Percentiles rank a stretch among this genome's conserved stretches.
Conservation (phyloP, 2,797 vertebrate genomes). For the Sebastes melanostomus region DNA sequence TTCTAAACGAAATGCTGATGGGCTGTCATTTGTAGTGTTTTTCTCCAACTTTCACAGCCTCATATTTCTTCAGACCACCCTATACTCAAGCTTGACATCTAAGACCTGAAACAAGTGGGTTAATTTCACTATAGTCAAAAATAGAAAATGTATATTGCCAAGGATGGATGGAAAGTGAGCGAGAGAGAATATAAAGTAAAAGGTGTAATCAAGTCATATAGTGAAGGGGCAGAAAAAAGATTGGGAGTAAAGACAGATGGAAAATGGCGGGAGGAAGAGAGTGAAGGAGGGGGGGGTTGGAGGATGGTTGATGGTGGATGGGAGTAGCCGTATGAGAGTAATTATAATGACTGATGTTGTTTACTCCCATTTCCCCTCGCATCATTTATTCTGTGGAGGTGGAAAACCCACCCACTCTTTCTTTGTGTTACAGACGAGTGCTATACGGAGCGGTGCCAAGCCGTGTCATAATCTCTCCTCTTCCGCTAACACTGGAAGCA, state of each 20-base stretch:
- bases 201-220: conserved; percentile 34
- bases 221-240: conserved; percentile 2
- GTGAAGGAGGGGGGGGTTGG: conserved; percentile 23
- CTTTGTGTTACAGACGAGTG: conserved; percentile 49
- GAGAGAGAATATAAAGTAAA: conserved; percentile 11
- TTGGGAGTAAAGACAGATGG: conserved; percentile 61
- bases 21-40: conserved; percentile 23
- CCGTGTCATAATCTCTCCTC: conserved; percentile 57
- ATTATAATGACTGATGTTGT: conserved; percentile 84
- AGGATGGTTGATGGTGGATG: conserved; percentile 63
- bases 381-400: conserved; percentile 81
- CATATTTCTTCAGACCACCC: conserved; percentile 47
- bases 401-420: conserved; percentile 73
- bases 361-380: conserved; percentile 82
- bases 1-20: conserved; percentile 28
- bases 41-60: conserved; percentile 37
- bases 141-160: neutral
- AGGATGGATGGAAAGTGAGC: neutral
- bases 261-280: conserved; percentile 52
- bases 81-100: neutral
- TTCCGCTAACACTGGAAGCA: conserved; percentile 66
- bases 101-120: neutral
- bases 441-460: conserved; percentile 52
- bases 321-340: conserved; percentile 77
- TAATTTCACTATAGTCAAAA: neutral